Percentiles rank a stretch among this genome's conserved stretches.
Conservation (phyloP, 2,888 invertebrate species). For the Macrophya annulata region DNA sequence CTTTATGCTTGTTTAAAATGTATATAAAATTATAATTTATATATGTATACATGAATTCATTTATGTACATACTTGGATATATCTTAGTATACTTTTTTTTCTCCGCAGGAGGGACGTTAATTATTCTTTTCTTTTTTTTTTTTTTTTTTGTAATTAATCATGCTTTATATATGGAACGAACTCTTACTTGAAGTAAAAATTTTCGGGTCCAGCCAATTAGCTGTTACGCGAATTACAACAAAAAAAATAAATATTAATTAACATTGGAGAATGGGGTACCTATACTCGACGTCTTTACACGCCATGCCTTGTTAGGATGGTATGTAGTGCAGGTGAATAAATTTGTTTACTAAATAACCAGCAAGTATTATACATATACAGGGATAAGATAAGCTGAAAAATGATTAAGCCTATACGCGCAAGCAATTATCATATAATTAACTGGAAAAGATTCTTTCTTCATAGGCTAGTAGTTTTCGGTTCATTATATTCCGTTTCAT, state of each 20-base stretch:
- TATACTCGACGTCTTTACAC: not conserved
- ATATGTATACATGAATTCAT: slow-evolving; percentile 7
- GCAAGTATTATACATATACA: not conserved
- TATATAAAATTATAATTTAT: not conserved
- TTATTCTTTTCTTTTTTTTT: not conserved
- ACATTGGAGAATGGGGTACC: not conserved
- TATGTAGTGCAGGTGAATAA: slow-evolving; percentile 14
- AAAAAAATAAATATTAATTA: not conserved
- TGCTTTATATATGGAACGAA: not conserved
- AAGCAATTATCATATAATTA: not conserved
- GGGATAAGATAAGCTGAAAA: not conserved
- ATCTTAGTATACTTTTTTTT: too few relatives aligned
- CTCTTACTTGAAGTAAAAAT: not conserved
- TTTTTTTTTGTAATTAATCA: slow-evolving; percentile 1
- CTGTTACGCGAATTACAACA: not conserved
- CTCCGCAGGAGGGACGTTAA: not conserved
- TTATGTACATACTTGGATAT: not conserved
- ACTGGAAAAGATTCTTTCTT: not conserved
- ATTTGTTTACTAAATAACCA: not conserved
- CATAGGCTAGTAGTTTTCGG: not conserved
- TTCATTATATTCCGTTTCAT: not conserved
- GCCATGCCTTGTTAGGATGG: not conserved
- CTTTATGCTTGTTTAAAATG: slow-evolving; percentile 5
- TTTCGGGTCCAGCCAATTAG: not conserved
- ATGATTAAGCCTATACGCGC: not conserved